Percentiles rank a stretch among this genome's conserved stretches.
Evolutionary conservation across 2,888 invertebrate species (phyloP).

Genomic region (Lissonota sp.): DNA sequence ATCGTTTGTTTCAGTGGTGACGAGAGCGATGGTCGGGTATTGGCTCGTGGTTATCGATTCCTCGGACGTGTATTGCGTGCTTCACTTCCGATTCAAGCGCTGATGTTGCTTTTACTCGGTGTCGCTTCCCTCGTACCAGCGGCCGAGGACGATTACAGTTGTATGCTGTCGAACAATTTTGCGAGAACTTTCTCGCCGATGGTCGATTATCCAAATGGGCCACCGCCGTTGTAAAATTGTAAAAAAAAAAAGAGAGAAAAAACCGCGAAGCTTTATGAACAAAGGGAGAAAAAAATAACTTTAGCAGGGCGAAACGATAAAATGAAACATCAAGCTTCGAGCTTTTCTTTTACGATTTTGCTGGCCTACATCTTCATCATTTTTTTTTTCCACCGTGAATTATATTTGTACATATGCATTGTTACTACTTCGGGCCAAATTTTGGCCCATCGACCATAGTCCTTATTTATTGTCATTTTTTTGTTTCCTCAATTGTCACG

Average conservation of each 20-base stretch:
- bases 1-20: constrained; percentile 83
- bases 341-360: constrained; percentile 56
- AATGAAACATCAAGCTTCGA: constrained; percentile 26
- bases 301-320: constrained; percentile 21
- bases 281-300: neutral
- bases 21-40: constrained; percentile 86
- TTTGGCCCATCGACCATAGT: constrained; percentile 60
- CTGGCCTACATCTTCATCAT: constrained; percentile 40
- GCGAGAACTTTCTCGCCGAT: constrained; percentile 94
- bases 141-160: constrained; percentile 93
- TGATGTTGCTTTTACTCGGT: constrained; percentile 96
- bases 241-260: constrained; percentile 20
- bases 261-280: neutral
- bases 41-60: constrained; percentile 92
- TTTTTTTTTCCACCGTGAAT: constrained; percentile 55
- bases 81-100: constrained; percentile 96
- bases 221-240: constrained; percentile 92
- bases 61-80: constrained; percentile 95
- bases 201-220: constrained; percentile 95
- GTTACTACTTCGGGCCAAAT: constrained; percentile 68
- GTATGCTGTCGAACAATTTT: constrained; percentile 93
- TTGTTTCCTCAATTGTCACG: constrained; percentile 28
- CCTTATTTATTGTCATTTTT: constrained; percentile 69
- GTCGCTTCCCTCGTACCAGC: constrained; percentile 96
- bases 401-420: constrained; percentile 68